phyloP scores from a whole-genome alignment of 2,113 vertebrate species.

The Uria lomvia region DNA sequence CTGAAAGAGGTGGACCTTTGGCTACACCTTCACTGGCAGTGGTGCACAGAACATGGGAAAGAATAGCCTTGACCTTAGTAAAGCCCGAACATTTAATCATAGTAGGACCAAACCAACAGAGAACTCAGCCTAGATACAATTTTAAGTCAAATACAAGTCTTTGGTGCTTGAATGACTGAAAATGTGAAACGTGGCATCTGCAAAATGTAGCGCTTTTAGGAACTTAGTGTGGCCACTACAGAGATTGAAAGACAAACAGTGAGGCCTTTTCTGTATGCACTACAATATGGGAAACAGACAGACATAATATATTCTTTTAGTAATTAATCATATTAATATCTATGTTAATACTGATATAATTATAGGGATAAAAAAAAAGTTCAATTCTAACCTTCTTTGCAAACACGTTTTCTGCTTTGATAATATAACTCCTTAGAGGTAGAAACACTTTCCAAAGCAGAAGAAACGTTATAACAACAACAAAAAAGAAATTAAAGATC shows the following conservation, averaged over 20 bases:
- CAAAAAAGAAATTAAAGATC: background rate
- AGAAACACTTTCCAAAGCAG: background rate
- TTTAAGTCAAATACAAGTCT: background rate
- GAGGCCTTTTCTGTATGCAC: background rate
- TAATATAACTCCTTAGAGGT: background rate
- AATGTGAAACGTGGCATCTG: background rate
- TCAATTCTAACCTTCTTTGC: background rate
- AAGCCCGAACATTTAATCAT: background rate
- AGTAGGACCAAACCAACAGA: accelerated
- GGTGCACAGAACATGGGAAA: background rate
- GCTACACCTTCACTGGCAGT: background rate
- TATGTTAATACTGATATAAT: background rate
- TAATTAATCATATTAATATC: background rate
- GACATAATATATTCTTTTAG: background rate
- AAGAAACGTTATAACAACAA: background rate
- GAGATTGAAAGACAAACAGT: background rate
- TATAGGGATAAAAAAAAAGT: background rate
- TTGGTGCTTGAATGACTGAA: background rate
- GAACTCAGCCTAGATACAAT: background rate
- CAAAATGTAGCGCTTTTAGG: background rate
- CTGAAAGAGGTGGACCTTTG: background rate
- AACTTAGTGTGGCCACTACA: too few relatives aligned
- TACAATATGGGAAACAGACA: background rate
- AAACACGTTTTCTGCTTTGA: background rate
- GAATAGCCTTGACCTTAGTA: background rate